phyloP scores from a whole-genome alignment of 2,113 vertebrate species.

The Rattus norvegicus region GRCr8 NC_086036.1:59205001-59205500 shows the following conservation, averaged over 20 bases:
- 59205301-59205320: not conserved
- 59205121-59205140: not conserved
- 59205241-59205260: not conserved
- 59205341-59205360: not conserved
- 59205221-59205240: not conserved
- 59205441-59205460: not conserved
- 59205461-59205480: not conserved
- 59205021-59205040: not conserved
- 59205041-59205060: too few species aligned
- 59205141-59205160: not conserved
- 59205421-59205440: not conserved
- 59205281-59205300: not conserved
- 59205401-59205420: not conserved
- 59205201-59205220: not conserved
- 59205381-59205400: not conserved
- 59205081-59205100: too few species aligned
- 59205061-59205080: too few species aligned
- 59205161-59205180: not conserved
- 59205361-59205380: not conserved
- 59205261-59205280: not conserved
- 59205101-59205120: not conserved
- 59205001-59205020: constrained; percentile 1
- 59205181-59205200: not conserved
- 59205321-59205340: not conserved
- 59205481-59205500: not conserved